Percentiles rank a stretch among this genome's conserved stretches.
These are phyloP conservation scores for Prenolepis imparis DNA, from an alignment of 2,888 invertebrate species.

Conservation along the genomic window DNA sequence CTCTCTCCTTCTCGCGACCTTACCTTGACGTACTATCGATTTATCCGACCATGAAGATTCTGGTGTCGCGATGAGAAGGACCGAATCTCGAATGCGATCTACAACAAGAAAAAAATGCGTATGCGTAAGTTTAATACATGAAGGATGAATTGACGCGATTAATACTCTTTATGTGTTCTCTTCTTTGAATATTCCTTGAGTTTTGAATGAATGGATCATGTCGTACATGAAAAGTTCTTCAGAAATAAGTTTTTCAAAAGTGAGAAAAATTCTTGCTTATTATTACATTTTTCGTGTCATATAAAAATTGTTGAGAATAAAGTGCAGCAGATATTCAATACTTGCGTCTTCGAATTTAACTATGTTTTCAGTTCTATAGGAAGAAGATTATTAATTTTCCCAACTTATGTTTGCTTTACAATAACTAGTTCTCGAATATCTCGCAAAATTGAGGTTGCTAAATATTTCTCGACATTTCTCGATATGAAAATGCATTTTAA, in stretches of 20 bases:
- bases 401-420: background rate
- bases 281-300: background rate
- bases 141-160: background rate
- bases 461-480: background rate
- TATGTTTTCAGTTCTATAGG: background rate
- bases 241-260: background rate
- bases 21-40: conserved; percentile 43
- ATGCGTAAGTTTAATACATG: background rate
- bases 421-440: background rate
- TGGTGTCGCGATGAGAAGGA: conserved; percentile 15
- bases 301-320: background rate
- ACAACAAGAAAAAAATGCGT: background rate
- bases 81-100: conserved; percentile 3
- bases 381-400: background rate
- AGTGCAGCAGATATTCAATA: background rate
- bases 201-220: background rate
- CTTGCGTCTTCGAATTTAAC: background rate
- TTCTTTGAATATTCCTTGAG: background rate
- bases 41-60: conserved; percentile 29
- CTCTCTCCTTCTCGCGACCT: conserved; percentile 46
- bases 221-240: background rate
- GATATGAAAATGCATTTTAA: background rate
- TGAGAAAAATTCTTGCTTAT: background rate
- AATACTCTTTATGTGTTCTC: conserved; percentile 3
- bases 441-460: background rate